Evolutionary conservation across 2,888 invertebrate genomes (phyloP).

Genomic region (Eupithecia tripunctaria): DNA sequence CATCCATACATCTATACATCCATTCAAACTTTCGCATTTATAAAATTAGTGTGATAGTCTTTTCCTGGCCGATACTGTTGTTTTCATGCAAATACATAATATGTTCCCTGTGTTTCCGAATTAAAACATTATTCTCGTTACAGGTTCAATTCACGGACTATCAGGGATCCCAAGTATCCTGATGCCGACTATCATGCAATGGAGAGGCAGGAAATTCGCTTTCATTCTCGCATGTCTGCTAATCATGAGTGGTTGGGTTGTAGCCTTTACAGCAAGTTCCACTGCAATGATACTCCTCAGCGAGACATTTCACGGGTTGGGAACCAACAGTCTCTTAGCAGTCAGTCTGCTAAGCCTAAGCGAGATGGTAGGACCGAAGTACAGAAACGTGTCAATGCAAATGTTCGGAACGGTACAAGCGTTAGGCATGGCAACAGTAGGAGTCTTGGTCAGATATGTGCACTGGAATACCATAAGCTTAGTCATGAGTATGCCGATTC

Average conservation of each 20-base stretch:
- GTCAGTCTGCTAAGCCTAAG: slow-evolving; percentile 39
- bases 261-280: slow-evolving; percentile 31
- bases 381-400: slow-evolving; percentile 34
- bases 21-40: too few species aligned
- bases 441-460: slow-evolving; percentile 31
- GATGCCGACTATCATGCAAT: slow-evolving; percentile 42
- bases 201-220: slow-evolving; percentile 39
- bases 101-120: not conserved
- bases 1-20: too few species aligned
- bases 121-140: slow-evolving; percentile 11
- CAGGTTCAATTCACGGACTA: slow-evolving; percentile 43
- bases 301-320: slow-evolving; percentile 41
- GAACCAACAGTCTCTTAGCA: slow-evolving; percentile 35
- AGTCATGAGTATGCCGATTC: slow-evolving; percentile 35
- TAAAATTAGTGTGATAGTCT: too few species aligned
- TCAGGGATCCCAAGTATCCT: slow-evolving; percentile 41
- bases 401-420: slow-evolving; percentile 31
- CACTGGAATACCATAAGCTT: slow-evolving; percentile 41
- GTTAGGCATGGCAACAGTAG: slow-evolving; percentile 34
- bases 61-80: not conserved
- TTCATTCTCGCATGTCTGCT: slow-evolving; percentile 39
- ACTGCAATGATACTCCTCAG: slow-evolving; percentile 25
- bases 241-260: slow-evolving; percentile 39
- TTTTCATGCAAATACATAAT: not conserved
- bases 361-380: slow-evolving; percentile 41